Base-by-base conservation (phyloP, 2,888 invertebrate genomes). In the Formica aserva region DNA sequence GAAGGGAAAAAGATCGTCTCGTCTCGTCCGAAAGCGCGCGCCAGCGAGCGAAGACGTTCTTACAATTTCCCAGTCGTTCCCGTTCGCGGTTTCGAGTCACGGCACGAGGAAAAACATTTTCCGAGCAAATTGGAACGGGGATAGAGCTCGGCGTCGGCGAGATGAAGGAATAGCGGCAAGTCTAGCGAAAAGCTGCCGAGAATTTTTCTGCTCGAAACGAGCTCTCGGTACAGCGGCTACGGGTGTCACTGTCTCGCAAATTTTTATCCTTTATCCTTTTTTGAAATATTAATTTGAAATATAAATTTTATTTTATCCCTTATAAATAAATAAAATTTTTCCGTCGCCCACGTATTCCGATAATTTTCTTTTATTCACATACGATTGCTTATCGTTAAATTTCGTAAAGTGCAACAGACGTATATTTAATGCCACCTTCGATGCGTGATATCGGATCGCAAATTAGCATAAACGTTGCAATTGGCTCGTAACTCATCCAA, bases 81-180 rank as follows among this genome's bases (percentile, higher is more conserved):
- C 48, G 82, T 86, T 76, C 85, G 78, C 81, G 81, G 83, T 74
- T 77, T 77, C 85, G 86, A 83, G 86, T 78, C 82, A 60, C 63
- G 80, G 69, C 78, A 78, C 82, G 83, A 85, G 86, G 89, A 85
- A 88, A 87, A 89, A 89, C 89, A 89, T 89, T 89, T 89, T 86
- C 89, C 89, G 84, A 78, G 84, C 82, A 90, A 90, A 90, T 90
- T 90, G 90, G 90, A 90, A 90, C 88, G 88, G 88, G 86, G 89
- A 90, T 89, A 85, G 52, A 52, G 86, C 80, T 83, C 78, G 57
- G 86, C 84, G 83, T 86, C 89, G 90, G 77, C 62, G 83, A 84
- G 86, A 82, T 63, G 87, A 82, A 78, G 84, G 86, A 83, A 82
- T 75, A 65, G 83, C 71, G 89, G 67, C 66, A 80, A 62, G 69